These are phyloP conservation scores for Drosophila simulans DNA, from an alignment of 1,140 invertebrate species.

Conservation along the genomic window DNA sequence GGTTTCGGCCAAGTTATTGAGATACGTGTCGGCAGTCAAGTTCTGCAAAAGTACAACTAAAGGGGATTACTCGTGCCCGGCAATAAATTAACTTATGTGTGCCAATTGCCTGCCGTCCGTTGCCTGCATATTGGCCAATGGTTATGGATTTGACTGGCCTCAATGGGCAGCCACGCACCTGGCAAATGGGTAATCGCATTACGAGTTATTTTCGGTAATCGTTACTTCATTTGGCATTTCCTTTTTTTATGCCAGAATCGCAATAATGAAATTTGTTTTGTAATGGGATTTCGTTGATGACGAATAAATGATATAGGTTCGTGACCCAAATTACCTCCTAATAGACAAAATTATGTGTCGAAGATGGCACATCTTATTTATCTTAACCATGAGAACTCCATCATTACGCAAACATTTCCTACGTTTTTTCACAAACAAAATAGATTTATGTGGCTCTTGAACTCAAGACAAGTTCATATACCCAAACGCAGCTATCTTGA, in stretches of 20 bases:
- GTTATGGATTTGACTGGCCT: slow-evolving; percentile 12
- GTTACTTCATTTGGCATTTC: slow-evolving; percentile 23
- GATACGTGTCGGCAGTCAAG: slow-evolving; percentile 56
- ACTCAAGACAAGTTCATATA: slow-evolving; percentile 6
- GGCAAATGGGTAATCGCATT: slow-evolving; percentile 39
- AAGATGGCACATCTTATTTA: slow-evolving; percentile 10
- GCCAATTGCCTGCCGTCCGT: slow-evolving; percentile 28
- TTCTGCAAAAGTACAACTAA: slow-evolving; percentile 31
- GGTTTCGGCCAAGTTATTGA: slow-evolving; percentile 22
- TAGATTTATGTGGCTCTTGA: slow-evolving; percentile 39
- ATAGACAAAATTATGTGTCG: background rate
- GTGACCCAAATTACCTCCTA: slow-evolving; percentile 15
- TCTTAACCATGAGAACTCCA: background rate
- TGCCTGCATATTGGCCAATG: slow-evolving; percentile 37
- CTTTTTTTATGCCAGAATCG: slow-evolving; percentile 10
- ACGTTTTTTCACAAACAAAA: slow-evolving; percentile 1
- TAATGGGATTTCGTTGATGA: slow-evolving; percentile 1
- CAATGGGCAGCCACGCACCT: slow-evolving; percentile 30
- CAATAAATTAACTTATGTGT: slow-evolving; percentile 22
- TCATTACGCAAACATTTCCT: slow-evolving; percentile 17
- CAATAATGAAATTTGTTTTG: background rate
- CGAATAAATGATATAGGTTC: slow-evolving; percentile 1
- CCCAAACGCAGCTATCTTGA: slow-evolving; percentile 13
- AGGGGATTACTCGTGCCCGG: slow-evolving; percentile 19
- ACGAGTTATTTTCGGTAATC: slow-evolving; percentile 38